Evolutionary conservation across 2,113 vertebrate species (phyloP), one percentile per base, ranked within the genome.

Genomic region (Excalfactoria chinensis): DNA sequence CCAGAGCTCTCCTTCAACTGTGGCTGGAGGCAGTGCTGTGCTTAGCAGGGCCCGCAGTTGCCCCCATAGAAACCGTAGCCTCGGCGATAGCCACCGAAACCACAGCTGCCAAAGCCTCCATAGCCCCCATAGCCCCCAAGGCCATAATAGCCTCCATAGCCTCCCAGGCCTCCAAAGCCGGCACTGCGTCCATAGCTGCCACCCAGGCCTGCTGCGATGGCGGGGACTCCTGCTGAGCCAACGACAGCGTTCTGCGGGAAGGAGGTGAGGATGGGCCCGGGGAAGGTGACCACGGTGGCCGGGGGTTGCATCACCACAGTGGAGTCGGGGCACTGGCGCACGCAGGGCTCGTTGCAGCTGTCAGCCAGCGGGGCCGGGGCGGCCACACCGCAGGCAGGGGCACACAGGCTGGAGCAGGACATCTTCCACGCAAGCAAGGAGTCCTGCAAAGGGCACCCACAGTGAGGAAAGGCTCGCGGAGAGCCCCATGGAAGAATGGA

Each of bases 201-300:
- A 0, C 70, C 78, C 2, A 5, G 41, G 55, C 53, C 53, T 0
- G 11, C 35, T 32, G 8, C 68, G 12, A 79, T 28, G 1, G 5
- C 43, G 1, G 86, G 88, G 5, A 15, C 46, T 68, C 86, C 86
- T 0, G 28, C 43, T 1, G 83, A 86, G 63, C 83, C 63, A 2
- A 86, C 72, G 4, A 32, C 2, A 1, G 63, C 19, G 6, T 15
- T 1, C 73, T 77, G 84, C 0, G 84, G 84, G 84, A 86, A 86
- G 84, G 15, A 25, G 84, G 64, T 70, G 56, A 37, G 37, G 37
- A 37, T 37, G 37, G 37, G 44, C 17, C 84, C 64, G 1, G 73
- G 72, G 1, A 86, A 4, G 64, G 84, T 86, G 56, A 72, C 10
- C 56, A 72, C 35, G 1, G 32, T 11, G 14, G 58, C 1, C 1